Conservation (phyloP, 2,888 invertebrate species). For the Sarcophaga carnaria region DNA sequence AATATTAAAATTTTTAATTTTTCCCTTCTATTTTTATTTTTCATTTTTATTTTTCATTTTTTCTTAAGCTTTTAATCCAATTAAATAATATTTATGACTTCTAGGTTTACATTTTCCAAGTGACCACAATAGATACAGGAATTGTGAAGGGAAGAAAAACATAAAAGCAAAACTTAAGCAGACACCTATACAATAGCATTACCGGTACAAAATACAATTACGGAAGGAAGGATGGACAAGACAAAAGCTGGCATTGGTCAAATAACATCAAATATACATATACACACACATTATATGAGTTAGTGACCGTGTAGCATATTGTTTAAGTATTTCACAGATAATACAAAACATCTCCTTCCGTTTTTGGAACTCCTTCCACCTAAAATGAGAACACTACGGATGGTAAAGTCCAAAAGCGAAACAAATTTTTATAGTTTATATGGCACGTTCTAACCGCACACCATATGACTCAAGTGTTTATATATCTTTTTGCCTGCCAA, state of each 20-base stretch:
- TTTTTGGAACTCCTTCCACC: neutral
- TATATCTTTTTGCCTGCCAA: slow-evolving; percentile 11
- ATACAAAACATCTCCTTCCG: too few species aligned
- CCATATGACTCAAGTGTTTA: slow-evolving; percentile 57
- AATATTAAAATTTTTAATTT: slow-evolving; percentile 21
- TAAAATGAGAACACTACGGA: neutral
- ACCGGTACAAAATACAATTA: neutral
- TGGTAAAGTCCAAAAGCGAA: neutral
- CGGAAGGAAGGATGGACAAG: slow-evolving; percentile 19
- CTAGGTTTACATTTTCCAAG: slow-evolving; percentile 65
- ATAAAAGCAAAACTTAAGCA: slow-evolving; percentile 17
- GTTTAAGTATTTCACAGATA: slow-evolving; percentile 55
- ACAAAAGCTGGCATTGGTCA: slow-evolving; percentile 5
- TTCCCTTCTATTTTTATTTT: neutral
- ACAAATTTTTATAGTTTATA: slow-evolving; percentile 72
- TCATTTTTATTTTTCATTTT: slow-evolving; percentile 18
- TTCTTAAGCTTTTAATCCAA: slow-evolving; percentile 68
- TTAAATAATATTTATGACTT: slow-evolving; percentile 67
- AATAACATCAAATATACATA: neutral
- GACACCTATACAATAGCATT: neutral
- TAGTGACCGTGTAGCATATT: slow-evolving; percentile 49
- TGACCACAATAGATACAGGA: slow-evolving; percentile 55
- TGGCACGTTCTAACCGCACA: slow-evolving; percentile 69
- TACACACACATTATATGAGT: neutral
- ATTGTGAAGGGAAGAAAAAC: slow-evolving; percentile 11